Conservation (phyloP, 2,888 invertebrate species). For the Slavum lentiscoides region DNA sequence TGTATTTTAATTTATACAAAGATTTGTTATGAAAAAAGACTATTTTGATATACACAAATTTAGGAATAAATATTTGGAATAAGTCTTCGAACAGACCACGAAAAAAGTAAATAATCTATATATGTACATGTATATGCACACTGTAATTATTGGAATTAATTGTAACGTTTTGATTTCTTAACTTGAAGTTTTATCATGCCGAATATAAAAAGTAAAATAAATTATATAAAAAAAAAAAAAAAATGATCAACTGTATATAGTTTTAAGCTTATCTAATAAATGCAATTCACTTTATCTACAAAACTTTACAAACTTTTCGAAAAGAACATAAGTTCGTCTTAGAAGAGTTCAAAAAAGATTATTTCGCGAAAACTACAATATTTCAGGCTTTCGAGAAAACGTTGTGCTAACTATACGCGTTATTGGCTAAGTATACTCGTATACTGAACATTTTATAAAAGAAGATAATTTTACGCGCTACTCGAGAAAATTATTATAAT, state of each 20-base stretch:
- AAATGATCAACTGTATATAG: slow-evolving; percentile 23
- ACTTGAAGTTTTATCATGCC: slow-evolving; percentile 12
- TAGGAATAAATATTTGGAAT: no score
- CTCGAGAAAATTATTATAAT: background rate
- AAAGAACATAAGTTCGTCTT: slow-evolving; percentile 27
- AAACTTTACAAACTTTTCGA: slow-evolving; percentile 2
- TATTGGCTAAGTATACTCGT: background rate
- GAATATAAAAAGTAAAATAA: background rate
- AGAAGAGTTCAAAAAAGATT: slow-evolving; percentile 24
- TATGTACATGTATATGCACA: no score
- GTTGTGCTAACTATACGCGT: background rate
- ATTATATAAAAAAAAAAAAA: slow-evolving; percentile 10
- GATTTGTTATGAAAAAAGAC: no score
- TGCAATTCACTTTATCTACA: slow-evolving; percentile 30
- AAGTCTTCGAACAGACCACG: no score
- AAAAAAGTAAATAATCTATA: no score
- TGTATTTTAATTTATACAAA: no score
- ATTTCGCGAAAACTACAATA: slow-evolving; percentile 12
- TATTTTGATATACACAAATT: no score
- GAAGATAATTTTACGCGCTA: background rate
- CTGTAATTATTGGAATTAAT: background rate
- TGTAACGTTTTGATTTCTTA: background rate
- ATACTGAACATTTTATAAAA: background rate
- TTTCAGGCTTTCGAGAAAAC: slow-evolving; percentile 7
- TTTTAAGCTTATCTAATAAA: slow-evolving; percentile 28